Base-by-base conservation (phyloP, 2,888 invertebrate species). In the Keiferia lycopersicella region DNA sequence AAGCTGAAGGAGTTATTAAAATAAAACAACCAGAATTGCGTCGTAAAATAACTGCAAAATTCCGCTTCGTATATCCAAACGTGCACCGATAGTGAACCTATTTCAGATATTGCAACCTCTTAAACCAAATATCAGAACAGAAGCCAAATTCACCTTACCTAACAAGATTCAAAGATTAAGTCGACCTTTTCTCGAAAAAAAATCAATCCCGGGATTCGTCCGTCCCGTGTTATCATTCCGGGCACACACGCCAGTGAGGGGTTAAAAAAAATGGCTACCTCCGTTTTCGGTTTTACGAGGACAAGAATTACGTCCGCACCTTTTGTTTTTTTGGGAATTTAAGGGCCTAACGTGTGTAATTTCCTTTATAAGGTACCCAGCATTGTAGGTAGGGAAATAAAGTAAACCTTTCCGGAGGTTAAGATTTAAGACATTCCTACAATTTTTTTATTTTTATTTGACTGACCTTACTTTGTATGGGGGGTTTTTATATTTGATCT, bases 201-300 rank as follows among this genome's bases (percentile, higher is more conserved):
- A 50, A 50, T 18, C 50, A 50, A 50, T 50, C 20, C 34, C 34
- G 34, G 50, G 18, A 20, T 18, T 8, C 50, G 48, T 48, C 18
- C 48, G 48, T 16, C 16, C 48, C 48, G 3, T n/a, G 56, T 56
- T 56, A 56, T 56, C 56, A 56, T 56, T 56, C 56, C 16, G 30
- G 30, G n/a, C 56, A 26, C 56, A 56, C 56, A 26, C 56, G 30
- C n/a, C 56, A 10, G 56, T 56, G 26, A 34, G 26, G 34, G 56
- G 56, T 56, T 56, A 30, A 56, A 56, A 41, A 56, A 56, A 56
- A 56, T 56, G 56, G 56, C 56, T 22, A 30, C 22, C 26, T 56
- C 30, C 16, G 30, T 26, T 56, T 56, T 34, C 56, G 56, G 56
- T 26, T 30, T 51, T 30, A 56, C 56, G 56, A 56, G n/a, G 30